phyloP scores from a whole-genome alignment of 2,113 vertebrate genomes.

The Catharus bicknelli region DNA sequence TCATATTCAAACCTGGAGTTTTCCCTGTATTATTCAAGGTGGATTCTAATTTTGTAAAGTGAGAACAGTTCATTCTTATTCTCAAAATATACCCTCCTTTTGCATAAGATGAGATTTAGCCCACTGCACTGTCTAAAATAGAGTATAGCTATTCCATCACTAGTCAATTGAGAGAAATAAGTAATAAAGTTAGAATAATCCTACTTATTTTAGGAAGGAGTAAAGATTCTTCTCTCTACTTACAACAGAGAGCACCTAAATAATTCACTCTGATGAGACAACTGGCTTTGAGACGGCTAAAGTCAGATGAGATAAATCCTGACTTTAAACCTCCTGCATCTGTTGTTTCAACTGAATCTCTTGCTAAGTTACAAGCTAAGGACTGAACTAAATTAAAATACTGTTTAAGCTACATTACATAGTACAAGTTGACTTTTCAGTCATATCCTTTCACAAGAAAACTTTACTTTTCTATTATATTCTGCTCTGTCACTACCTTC shows the following conservation, averaged over 20 bases:
- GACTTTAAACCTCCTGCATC: not conserved
- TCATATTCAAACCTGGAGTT: not conserved
- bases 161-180: not conserved
- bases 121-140: not conserved
- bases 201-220: not conserved
- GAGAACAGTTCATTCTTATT: not conserved
- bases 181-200: not conserved
- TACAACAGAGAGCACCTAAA: not conserved
- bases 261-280: slow-evolving; percentile 19
- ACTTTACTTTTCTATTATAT: not conserved
- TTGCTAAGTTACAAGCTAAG: not conserved
- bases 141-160: not conserved
- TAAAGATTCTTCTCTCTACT: not conserved
- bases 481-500: not conserved
- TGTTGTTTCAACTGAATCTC: not conserved
- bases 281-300: not conserved
- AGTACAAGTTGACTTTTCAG: not conserved
- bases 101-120: not conserved
- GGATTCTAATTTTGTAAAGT: not conserved
- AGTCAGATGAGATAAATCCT: not conserved
- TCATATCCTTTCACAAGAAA: not conserved
- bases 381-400: not conserved
- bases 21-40: not conserved
- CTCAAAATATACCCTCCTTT: not conserved
- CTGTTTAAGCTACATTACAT: not conserved